These are phyloP conservation scores for Cydia fagiglandana DNA, from an alignment of 1,140 invertebrate genomes.

Conservation along the genomic window DNA sequence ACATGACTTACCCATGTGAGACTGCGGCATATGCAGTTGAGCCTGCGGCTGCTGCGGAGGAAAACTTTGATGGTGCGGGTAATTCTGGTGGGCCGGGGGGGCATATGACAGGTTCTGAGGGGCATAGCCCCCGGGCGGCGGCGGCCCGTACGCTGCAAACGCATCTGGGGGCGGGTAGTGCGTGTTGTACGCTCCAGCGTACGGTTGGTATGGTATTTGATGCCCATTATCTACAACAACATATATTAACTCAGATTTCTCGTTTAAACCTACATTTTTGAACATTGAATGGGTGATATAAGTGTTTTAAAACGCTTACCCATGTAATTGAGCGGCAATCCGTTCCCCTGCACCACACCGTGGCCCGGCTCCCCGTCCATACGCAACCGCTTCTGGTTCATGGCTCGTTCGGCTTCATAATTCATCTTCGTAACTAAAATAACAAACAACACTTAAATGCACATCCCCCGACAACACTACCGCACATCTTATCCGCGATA, in stretches of 20 bases:
- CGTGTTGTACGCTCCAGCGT: conserved; percentile 77
- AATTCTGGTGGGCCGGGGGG: conserved; percentile 77
- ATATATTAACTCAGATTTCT: conserved; percentile 37
- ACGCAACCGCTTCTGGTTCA: conserved; percentile 77
- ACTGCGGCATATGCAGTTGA: conserved; percentile 72
- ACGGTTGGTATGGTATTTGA: conserved; percentile 78
- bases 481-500: conserved; percentile 48
- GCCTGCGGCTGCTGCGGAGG: conserved; percentile 72
- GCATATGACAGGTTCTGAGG: conserved; percentile 74
- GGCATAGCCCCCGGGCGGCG: conserved; percentile 73
- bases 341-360: conserved; percentile 76
- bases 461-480: conserved; percentile 43
- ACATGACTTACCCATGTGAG: conserved; percentile 68
- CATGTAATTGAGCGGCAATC: conserved; percentile 77
- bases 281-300: neutral
- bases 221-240: conserved; percentile 77
- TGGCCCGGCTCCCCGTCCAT: conserved; percentile 78
- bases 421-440: conserved; percentile 78
- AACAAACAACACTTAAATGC: conserved; percentile 55
- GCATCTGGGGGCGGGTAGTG: conserved; percentile 76
- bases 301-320: conserved; percentile 50
- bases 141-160: conserved; percentile 73
- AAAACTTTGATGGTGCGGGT: conserved; percentile 72
- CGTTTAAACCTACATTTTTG: neutral
- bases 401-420: conserved; percentile 78